Percentiles rank a stretch among this genome's conserved stretches.
Conservation (phyloP, 2,113 vertebrate species). For the Calyptommatus sinebrachiatus region DNA sequence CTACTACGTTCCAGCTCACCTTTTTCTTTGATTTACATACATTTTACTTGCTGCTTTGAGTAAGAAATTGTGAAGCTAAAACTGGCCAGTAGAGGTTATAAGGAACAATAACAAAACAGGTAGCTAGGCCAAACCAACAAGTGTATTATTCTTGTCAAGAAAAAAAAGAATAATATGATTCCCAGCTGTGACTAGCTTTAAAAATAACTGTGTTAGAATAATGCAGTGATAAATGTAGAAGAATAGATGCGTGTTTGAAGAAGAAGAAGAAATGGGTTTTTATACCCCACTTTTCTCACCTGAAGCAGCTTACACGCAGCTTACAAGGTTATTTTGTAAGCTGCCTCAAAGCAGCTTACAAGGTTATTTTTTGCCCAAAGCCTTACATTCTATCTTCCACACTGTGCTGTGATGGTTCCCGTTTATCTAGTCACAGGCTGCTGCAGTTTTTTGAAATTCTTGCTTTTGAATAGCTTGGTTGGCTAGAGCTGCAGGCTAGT, state of each 20-base stretch:
- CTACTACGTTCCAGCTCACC: background rate
- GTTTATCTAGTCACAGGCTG: background rate
- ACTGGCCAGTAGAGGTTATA: constrained; percentile 6
- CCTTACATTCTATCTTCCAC: no score
- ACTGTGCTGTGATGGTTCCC: background rate
- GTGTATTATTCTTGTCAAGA: constrained; percentile 5
- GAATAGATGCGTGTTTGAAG: background rate
- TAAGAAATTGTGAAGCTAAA: background rate
- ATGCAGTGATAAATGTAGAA: constrained; percentile 9
- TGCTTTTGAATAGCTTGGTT: no score
- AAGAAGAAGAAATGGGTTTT: background rate
- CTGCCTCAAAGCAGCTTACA: no score
- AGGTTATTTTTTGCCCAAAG: background rate
- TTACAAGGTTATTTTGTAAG: background rate
- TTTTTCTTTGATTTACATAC: background rate
- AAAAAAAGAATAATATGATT: constrained; percentile 20
- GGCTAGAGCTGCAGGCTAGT: no score
- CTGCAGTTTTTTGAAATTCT: no score
- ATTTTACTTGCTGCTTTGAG: constrained; percentile 15
- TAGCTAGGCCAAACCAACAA: background rate
- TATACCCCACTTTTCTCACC: no score
- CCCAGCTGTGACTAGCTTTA: constrained; percentile 35
- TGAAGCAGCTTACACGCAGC: no score
- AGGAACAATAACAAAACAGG: background rate
- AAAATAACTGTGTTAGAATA: constrained; percentile 17